Evolutionary conservation across 2,888 invertebrate species (phyloP).

Genomic region (Brassicogethes aeneus): DNA sequence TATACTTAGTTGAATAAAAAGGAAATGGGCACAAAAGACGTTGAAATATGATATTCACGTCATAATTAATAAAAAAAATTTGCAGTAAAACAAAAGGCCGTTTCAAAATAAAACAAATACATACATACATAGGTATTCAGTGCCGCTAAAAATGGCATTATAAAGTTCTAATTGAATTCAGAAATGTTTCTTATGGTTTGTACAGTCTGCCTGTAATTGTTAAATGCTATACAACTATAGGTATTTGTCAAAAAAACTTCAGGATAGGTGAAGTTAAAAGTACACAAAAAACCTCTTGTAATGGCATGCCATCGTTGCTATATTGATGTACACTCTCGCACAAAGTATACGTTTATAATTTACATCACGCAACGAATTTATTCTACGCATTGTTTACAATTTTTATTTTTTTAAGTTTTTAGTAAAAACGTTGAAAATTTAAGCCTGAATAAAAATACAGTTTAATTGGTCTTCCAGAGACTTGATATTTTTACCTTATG

Average conservation of each 20-base stretch:
- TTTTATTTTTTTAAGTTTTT: too few relatives aligned
- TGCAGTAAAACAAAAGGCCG: background rate
- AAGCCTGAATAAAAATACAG: too few relatives aligned
- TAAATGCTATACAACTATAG: slow-evolving; percentile 27
- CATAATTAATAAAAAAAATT: background rate
- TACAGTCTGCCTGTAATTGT: slow-evolving; percentile 22
- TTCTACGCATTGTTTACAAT: too few relatives aligned
- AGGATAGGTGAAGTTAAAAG: slow-evolving; percentile 26
- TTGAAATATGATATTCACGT: background rate
- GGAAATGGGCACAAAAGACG: background rate
- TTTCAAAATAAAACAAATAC: background rate
- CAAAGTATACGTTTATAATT: background rate
- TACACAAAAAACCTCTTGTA: slow-evolving; percentile 26
- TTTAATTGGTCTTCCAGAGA: too few relatives aligned
- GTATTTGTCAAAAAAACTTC: slow-evolving; percentile 26
- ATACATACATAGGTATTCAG: too few relatives aligned
- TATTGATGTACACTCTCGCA: slow-evolving; percentile 21
- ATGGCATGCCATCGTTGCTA: slow-evolving; percentile 21
- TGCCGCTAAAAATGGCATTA: background rate
- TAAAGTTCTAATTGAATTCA: background rate
- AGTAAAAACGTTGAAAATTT: too few relatives aligned
- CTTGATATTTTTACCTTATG: too few relatives aligned
- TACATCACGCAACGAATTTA: background rate
- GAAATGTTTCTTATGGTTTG: slow-evolving; percentile 5
- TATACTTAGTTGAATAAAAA: too few relatives aligned